Evolutionary conservation across 1,140 invertebrate genomes (phyloP).

Genomic region (Drosophila kikkawai): DNA sequence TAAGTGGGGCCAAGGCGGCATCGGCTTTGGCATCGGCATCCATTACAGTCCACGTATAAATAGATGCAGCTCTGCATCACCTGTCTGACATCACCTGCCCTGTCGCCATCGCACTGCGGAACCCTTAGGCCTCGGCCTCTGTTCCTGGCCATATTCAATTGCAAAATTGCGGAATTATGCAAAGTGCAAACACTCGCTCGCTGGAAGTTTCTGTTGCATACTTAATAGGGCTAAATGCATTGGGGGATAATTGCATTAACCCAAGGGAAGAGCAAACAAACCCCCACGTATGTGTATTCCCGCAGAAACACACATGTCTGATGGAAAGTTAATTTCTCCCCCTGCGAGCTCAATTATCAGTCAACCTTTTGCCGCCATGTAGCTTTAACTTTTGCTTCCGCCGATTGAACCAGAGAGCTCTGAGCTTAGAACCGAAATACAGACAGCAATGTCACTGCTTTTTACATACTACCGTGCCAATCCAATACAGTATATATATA

Average conservation of each 20-base stretch:
- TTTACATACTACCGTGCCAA: constrained; percentile 6
- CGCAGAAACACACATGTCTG: constrained; percentile 18
- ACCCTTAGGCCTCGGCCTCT: constrained; percentile 2
- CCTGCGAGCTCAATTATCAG: constrained; percentile 43
- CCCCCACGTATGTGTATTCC: constrained; percentile 19
- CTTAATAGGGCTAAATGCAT: constrained; percentile 77
- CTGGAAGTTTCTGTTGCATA: constrained; percentile 72
- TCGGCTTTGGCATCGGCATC: constrained; percentile 17
- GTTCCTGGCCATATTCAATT: constrained; percentile 52
- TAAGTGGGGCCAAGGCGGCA: constrained; percentile 30
- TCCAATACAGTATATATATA: constrained; percentile 12
- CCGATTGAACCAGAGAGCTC: constrained; percentile 1
- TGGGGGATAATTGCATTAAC: constrained; percentile 75
- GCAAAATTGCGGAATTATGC: constrained; percentile 74
- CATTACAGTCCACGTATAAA: constrained; percentile 42
- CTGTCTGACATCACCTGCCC: constrained; percentile 8
- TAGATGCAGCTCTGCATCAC: constrained; percentile 25
- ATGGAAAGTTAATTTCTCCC: constrained; percentile 3
- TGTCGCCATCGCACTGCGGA: constrained; percentile 2
- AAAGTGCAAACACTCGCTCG: constrained; percentile 73
- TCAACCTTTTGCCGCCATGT: constrained; percentile 24
- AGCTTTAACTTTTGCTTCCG: constrained; percentile 27
- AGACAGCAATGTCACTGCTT: not conserved
- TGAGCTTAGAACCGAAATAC: not conserved
- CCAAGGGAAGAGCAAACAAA: constrained; percentile 26